These are phyloP conservation scores for Eristalinus sepulchralis DNA, from an alignment of 2,888 invertebrate genomes.

Conservation along the genomic window DNA sequence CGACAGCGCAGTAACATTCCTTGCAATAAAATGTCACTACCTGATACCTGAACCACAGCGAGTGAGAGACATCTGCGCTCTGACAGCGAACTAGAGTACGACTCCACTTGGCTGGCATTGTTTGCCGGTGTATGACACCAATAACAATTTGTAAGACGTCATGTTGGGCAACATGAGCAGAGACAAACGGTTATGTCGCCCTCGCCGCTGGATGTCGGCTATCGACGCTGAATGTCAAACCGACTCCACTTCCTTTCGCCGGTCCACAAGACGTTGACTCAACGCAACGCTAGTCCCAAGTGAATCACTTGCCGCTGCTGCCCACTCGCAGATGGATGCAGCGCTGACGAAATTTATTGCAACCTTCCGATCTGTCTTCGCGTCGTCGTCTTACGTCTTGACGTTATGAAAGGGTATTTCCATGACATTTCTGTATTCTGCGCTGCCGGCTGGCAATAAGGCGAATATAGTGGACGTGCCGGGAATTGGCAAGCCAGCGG, in stretches of 20 bases:
- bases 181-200: neutral
- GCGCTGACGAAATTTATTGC: conserved; percentile 43
- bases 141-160: conserved; percentile 56
- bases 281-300: neutral
- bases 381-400: conserved; percentile 8
- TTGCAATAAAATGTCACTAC: conserved; percentile 37
- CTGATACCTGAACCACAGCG: conserved; percentile 3
- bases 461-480: conserved; percentile 48
- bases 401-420: conserved; percentile 45
- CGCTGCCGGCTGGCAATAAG: conserved; percentile 32
- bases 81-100: conserved; percentile 57
- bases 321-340: conserved; percentile 39
- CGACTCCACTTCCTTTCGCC: neutral
- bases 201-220: neutral
- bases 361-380: conserved; percentile 18
- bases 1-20: neutral
- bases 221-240: neutral
- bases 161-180: conserved; percentile 43
- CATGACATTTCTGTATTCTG: conserved; percentile 55
- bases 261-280: neutral
- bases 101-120: conserved; percentile 33
- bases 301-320: conserved; percentile 3
- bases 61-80: conserved; percentile 17
- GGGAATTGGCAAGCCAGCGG: conserved; percentile 29
- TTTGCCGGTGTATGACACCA: conserved; percentile 32